Conservation (phyloP, 2,113 vertebrate genomes). For the Neofelis nebulosa region DNA sequence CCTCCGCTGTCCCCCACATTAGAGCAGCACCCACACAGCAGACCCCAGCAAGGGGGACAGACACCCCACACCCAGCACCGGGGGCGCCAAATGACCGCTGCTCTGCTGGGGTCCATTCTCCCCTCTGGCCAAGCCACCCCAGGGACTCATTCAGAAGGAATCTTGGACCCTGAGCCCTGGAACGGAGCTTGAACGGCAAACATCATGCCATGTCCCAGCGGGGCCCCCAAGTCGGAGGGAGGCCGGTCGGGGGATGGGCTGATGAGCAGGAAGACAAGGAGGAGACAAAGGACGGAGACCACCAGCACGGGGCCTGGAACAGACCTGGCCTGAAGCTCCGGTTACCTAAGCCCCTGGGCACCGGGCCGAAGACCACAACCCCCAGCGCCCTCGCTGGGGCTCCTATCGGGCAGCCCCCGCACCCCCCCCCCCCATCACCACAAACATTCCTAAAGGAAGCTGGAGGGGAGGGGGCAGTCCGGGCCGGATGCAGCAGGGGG, state of each 20-base stretch:
- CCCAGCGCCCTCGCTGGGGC: not conserved
- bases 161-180: not conserved
- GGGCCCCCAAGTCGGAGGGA: not conserved
- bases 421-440: not conserved
- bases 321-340: not conserved
- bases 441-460: not conserved
- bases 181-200: not conserved
- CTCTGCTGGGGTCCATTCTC: not conserved
- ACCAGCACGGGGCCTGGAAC: not conserved
- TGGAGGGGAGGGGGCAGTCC: not conserved
- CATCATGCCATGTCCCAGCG: too few species aligned
- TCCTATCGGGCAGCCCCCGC: not conserved
- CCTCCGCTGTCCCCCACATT: rapidly evolving
- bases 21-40: rapidly evolving
- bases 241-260: not conserved
- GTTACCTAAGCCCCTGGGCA: not conserved
- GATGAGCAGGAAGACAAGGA: not conserved
- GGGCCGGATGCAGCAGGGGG: not conserved
- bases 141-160: not conserved
- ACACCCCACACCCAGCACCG: not conserved
- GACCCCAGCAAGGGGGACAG: not conserved
- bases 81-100: not conserved
- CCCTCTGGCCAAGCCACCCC: not conserved
- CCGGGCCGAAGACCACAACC: not conserved
- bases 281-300: not conserved